These are phyloP conservation scores for Lithosia quadra DNA, from an alignment of 2,888 invertebrate genomes.

Conservation along the genomic window DNA sequence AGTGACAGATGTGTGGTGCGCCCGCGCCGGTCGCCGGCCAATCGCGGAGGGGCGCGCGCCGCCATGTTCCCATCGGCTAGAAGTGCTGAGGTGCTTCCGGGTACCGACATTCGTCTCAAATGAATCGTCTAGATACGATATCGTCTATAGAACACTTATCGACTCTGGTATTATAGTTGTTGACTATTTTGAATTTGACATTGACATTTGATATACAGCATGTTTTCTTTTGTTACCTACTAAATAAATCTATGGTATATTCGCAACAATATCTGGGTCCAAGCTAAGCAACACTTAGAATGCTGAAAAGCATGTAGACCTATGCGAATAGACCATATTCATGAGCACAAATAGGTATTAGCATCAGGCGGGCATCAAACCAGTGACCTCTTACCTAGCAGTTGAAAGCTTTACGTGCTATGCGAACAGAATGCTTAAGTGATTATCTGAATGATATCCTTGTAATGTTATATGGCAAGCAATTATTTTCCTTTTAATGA, in stretches of 20 bases:
- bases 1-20: constrained; percentile 65
- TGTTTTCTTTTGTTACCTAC: constrained; percentile 42
- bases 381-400: not conserved
- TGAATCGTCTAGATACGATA: constrained; percentile 55
- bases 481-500: constrained; percentile 34
- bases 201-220: constrained; percentile 45
- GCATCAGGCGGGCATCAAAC: not conserved
- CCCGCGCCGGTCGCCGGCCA: constrained; percentile 58
- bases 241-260: constrained; percentile 9
- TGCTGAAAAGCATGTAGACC: too few relatives aligned
- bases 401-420: not conserved
- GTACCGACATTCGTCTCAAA: constrained; percentile 54
- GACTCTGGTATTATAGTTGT: constrained; percentile 44
- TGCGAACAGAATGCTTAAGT: not conserved
- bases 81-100: constrained; percentile 49
- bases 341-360: too few relatives aligned
- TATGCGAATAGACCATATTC: not conserved
- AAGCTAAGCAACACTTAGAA: too few relatives aligned
- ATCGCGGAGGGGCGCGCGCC: constrained; percentile 53
- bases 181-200: constrained; percentile 52
- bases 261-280: too few relatives aligned
- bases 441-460: constrained; percentile 13
- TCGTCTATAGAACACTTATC: constrained; percentile 59
- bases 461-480: constrained; percentile 20
- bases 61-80: constrained; percentile 63